A percentile compares a stretch with the other conserved stretches of the same genome.
These are phyloP conservation scores for Belonocnema kinseyi DNA, from an alignment of 1,140 invertebrate species.

Conservation along the genomic window DNA sequence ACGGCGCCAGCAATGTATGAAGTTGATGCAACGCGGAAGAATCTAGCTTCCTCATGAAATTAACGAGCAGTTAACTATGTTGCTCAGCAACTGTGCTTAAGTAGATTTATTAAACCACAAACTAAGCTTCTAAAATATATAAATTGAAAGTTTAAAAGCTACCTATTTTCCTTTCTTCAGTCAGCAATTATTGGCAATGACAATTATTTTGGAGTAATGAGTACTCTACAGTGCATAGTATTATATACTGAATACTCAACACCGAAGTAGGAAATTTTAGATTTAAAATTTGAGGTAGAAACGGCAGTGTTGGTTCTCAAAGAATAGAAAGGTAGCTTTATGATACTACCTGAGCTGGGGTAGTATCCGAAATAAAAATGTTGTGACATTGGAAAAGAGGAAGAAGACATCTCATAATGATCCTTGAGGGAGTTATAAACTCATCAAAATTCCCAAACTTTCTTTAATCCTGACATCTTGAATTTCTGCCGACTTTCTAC, in stretches of 20 bases:
- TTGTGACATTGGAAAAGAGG: constrained; percentile 18
- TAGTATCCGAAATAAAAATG: constrained; percentile 33
- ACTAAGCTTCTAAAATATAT: neutral
- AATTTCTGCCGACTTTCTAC: constrained; percentile 35
- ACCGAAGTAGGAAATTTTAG: neutral
- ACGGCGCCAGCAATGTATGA: constrained; percentile 27
- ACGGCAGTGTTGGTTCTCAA: neutral
- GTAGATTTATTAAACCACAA: constrained; percentile 26
- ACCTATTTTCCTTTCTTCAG: neutral
- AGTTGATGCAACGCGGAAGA: constrained; percentile 21
- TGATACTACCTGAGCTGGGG: constrained; percentile 39
- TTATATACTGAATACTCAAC: too few species aligned
- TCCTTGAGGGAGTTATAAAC: constrained; percentile 41
- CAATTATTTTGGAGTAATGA: neutral
- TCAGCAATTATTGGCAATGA: neutral
- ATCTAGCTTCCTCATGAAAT: constrained; percentile 23
- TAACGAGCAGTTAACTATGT: constrained; percentile 9
- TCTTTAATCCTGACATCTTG: constrained; percentile 31
- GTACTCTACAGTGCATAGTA: too few species aligned
- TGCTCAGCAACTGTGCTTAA: neutral
- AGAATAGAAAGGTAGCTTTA: constrained; percentile 37
- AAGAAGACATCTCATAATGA: neutral
- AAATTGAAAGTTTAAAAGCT: neutral
- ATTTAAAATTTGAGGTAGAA: neutral
- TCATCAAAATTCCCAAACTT: constrained; percentile 33